Percentiles rank a stretch among this genome's conserved stretches.
These are phyloP conservation scores for Nibea albiflora DNA, from an alignment of 2,113 vertebrate genomes.

Conservation along the genomic window DNA sequence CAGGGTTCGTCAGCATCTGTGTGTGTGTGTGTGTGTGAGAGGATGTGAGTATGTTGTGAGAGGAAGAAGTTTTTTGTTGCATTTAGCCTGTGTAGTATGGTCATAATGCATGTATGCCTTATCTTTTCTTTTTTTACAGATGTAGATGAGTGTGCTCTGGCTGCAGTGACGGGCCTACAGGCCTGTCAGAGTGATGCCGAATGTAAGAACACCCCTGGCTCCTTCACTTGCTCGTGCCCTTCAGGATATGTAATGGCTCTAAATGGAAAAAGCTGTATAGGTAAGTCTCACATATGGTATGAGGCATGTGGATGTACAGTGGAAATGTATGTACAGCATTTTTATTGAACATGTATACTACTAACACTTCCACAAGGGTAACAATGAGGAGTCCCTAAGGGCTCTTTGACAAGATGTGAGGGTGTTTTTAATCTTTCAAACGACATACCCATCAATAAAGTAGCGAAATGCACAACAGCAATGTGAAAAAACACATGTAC, in stretches of 20 bases:
- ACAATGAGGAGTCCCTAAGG: neutral
- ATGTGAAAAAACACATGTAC: neutral
- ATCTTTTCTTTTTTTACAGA: slow-evolving; percentile 70
- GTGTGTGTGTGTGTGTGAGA: slow-evolving; percentile 32
- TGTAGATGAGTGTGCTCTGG: slow-evolving; percentile 84
- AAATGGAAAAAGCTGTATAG: slow-evolving; percentile 79
- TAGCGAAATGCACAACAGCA: neutral
- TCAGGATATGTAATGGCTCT: slow-evolving; percentile 78
- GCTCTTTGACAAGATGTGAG: neutral
- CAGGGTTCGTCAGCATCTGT: slow-evolving; percentile 73
- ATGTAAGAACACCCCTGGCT: slow-evolving; percentile 83
- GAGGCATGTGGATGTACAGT: neutral
- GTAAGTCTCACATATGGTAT: slow-evolving; percentile 65
- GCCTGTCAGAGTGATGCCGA: slow-evolving; percentile 74
- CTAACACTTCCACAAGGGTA: neutral
- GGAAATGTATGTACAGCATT: neutral
- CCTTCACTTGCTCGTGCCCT: slow-evolving; percentile 83
- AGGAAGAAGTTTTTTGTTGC: neutral
- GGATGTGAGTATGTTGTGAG: slow-evolving; percentile 9
- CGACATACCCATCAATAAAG: too few species aligned
- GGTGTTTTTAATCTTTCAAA: neutral
- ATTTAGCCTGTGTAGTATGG: neutral
- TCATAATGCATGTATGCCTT: slow-evolving; percentile 1
- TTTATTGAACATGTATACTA: neutral
- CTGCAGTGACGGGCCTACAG: slow-evolving; percentile 81